Percentiles rank a stretch among this genome's conserved stretches.
These are phyloP conservation scores for Melanotaenia trifasciata DNA, from an alignment of 2,797 vertebrate species.

Conservation along the genomic window DNA sequence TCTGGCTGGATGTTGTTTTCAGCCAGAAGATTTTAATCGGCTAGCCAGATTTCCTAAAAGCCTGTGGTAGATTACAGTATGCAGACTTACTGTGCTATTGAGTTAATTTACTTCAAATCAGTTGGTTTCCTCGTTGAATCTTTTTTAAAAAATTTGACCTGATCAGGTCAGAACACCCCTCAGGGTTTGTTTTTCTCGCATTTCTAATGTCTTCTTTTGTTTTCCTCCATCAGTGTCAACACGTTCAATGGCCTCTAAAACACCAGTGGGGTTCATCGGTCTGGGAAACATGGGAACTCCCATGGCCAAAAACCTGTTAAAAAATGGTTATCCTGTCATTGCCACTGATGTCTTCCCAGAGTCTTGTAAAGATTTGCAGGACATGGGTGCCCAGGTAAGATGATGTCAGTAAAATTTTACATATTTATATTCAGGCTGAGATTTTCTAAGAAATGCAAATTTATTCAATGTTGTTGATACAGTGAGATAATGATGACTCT, in stretches of 20 bases:
- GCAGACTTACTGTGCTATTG: slow-evolving; percentile 25
- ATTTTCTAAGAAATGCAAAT: neutral
- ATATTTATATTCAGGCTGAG: neutral
- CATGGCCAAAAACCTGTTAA: slow-evolving; percentile 97
- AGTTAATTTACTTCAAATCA: slow-evolving; percentile 25
- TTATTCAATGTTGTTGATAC: slow-evolving; percentile 1
- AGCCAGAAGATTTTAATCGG: slow-evolving; percentile 53
- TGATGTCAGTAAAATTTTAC: neutral
- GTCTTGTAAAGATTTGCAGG: slow-evolving; percentile 94
- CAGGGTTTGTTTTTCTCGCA: neutral
- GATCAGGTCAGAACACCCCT: neutral
- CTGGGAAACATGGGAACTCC: slow-evolving; percentile 98
- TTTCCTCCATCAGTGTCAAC: slow-evolving; percentile 80
- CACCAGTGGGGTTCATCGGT: slow-evolving; percentile 95
- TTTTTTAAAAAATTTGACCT: neutral
- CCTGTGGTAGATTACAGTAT: slow-evolving; percentile 1
- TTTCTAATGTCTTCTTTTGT: slow-evolving; percentile 11
- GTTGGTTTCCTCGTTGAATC: neutral
- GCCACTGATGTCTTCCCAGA: slow-evolving; percentile 95
- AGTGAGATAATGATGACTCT: neutral
- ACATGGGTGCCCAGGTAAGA: slow-evolving; percentile 92
- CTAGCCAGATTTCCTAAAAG: slow-evolving; percentile 36
- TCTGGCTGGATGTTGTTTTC: slow-evolving; percentile 48
- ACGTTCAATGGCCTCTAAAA: slow-evolving; percentile 97
- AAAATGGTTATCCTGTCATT: slow-evolving; percentile 94